Evolutionary conservation across 2,888 invertebrate species (phyloP), one percentile per base, ranked within the genome.

Genomic region (Ecdyonurus torrentis): DNA sequence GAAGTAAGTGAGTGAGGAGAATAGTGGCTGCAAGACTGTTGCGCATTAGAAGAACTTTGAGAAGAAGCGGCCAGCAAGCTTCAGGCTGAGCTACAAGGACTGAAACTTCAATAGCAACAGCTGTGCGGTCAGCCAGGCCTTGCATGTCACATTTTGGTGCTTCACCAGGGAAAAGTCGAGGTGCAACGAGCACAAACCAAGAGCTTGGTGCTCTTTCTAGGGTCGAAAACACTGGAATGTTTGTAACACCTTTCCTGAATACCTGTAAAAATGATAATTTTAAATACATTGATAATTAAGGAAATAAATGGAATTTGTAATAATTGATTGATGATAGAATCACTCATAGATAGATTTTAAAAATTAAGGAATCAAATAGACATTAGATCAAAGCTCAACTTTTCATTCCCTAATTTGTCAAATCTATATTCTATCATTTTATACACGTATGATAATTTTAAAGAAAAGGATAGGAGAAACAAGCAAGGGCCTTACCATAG

Each of bases 1-100:
- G 55, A 52, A 65, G 64, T 2, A 64, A 25, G 53, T 64, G 62
- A 18, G 61, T 68, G 0, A 85, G 69, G 1, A 87, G 77, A 59
- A 81, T 74, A 1, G 81, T 78, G 0, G 83, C 75, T 0, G 89
- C 75, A 67, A 80, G 79, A 67, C 85, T 86, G 68, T 86, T 59
- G 1, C 85, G 79, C 86, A 88, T 87, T 70, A 85, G 79, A 10
- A 89, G 71, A 1, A 87, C 81, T 50, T 63, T 63, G 22, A 90
- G 77, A 23, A 90, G 72, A 66, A 85, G 79, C 0, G 85, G 76
- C 89, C 89, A 90, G 61, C 84, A 84, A 0, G 89, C 85, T 70
- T 89, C 89, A 0, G 90, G 89, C 69, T 89, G 89, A 0, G 85
- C 83, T 63, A 87, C 71, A 52, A 90, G 70, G 0, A 90, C 86